Percentiles rank a stretch among this genome's conserved stretches.
phyloP scores from a whole-genome alignment of 2,797 vertebrate genomes.

The Halcyon chelicuti region DNA sequence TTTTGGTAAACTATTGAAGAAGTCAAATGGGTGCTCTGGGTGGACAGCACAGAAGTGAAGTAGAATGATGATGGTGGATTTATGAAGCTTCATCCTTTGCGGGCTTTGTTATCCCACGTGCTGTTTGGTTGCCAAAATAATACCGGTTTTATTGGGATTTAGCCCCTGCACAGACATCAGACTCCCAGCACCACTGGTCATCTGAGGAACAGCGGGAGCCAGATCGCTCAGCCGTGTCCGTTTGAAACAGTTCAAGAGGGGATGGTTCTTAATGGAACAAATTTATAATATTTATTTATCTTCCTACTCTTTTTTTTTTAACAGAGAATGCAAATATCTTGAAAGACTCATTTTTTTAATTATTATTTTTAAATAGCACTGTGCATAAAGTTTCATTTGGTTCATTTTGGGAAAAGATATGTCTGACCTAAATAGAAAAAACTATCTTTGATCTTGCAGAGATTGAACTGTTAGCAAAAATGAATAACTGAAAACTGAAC shows the following conservation, averaged over 20 bases:
- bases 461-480: constrained; percentile 58
- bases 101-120: neutral
- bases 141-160: neutral
- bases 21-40: neutral
- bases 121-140: neutral
- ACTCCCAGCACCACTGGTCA: neutral
- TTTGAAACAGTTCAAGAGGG: too few species aligned
- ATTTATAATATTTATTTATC: neutral
- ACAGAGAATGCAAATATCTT: neutral
- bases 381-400: neutral
- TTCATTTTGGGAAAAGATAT: constrained; percentile 36
- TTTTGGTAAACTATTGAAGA: too few species aligned
- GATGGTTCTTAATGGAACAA: neutral
- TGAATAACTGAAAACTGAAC: constrained; percentile 65
- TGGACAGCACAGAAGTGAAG: neutral
- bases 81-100: neutral
- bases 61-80: neutral
- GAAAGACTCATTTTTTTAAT: neutral
- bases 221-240: too few species aligned
- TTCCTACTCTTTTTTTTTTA: neutral
- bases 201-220: too few species aligned
- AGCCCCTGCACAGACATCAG: neutral
- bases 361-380: constrained; percentile 6
- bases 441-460: constrained; percentile 60
- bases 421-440: constrained; percentile 63